Evolutionary conservation across 2,113 vertebrate genomes (phyloP), one percentile per base, ranked within the genome.

Genomic region (Heliornis fulica): DNA sequence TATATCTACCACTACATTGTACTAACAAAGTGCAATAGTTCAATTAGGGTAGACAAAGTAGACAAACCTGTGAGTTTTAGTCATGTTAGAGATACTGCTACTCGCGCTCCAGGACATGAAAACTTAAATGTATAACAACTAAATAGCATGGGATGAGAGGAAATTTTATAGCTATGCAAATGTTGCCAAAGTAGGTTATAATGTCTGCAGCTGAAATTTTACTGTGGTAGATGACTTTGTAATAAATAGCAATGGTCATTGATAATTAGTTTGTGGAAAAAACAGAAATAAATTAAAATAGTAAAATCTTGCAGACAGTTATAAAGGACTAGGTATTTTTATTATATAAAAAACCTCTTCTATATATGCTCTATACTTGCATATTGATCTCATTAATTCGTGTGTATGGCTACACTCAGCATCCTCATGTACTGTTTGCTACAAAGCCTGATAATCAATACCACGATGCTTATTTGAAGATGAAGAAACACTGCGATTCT

Each of bases 61-160:
- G 48, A 31, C 2, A 4, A 61, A 13, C 17, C 22, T 34, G 10
- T 11, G 71, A 46, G 43, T 19, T 57, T 41, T 14, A 41, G 40
- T 8, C 5, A 40, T 18, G 4, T 6, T 32, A 19, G 86, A 63
- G 78, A 56, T 29, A 51, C 23, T 54, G 14, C 34, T 64, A 8
- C 51, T 38, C 41, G 57, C 31, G 11, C 40, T 41, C 16, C 34
- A 45, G 43, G 36, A 43, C 19, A 45, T 40, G 45, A 15, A 38
- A 23, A 48, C 28, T 38, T 9, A 2, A 19, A 4, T 11, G 22
- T 1, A 1, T 7, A 15, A 32, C 9, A 82, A n/a, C 80, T 2
- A 56, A 28, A 31, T 1, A 56, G 23, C 23, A 32, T 1, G 4
- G 10, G 23, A 63, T 45, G 23, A n/a, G 11, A 40, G 21, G 7